A percentile compares a stretch with the other conserved stretches of the same genome.
Evolutionary conservation across 2,113 vertebrate species (phyloP).

Genomic region (Paradoxurus hermaphroditus): DNA sequence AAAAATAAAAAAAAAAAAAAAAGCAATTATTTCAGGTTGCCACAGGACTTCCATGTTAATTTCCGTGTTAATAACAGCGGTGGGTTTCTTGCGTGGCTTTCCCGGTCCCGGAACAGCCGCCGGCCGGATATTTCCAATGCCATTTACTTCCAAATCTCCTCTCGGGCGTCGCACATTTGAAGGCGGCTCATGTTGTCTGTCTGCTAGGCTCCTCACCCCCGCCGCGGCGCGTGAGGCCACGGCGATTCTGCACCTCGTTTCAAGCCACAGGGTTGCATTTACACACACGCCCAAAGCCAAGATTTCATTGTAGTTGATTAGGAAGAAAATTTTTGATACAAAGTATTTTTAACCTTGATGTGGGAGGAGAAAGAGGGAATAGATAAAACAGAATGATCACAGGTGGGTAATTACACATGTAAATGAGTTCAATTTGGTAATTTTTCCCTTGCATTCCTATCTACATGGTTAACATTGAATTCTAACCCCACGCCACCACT

Average conservation of each 20-base stretch:
- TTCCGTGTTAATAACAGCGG: neutral
- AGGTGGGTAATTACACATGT: conserved; percentile 47
- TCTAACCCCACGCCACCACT: neutral
- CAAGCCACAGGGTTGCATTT: too few relatives aligned
- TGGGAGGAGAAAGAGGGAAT: conserved; percentile 30
- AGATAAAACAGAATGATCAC: conserved; percentile 22
- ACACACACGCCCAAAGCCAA: neutral
- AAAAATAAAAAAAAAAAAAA: too few relatives aligned
- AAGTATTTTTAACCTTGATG: conserved; percentile 60
- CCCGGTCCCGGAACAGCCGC: too few relatives aligned
- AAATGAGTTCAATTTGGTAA: conserved; percentile 32
- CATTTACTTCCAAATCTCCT: neutral
- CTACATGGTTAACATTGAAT: neutral
- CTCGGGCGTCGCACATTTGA: fast-evolving
- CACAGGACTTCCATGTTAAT: neutral
- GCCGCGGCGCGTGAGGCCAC: fast-evolving
- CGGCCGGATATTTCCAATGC: neutral
- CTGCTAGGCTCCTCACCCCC: neutral
- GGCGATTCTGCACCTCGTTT: neutral
- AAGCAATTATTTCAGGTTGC: neutral
- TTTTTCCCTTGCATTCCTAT: neutral
- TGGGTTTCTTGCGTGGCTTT: neutral
- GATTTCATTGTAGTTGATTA: conserved; percentile 28
- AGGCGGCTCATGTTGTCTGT: fast-evolving
- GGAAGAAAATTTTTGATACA: neutral